Percentiles rank a stretch among this genome's conserved stretches.
phyloP scores from a whole-genome alignment of 2,797 vertebrate species.

The Antennarius maculatus region DNA sequence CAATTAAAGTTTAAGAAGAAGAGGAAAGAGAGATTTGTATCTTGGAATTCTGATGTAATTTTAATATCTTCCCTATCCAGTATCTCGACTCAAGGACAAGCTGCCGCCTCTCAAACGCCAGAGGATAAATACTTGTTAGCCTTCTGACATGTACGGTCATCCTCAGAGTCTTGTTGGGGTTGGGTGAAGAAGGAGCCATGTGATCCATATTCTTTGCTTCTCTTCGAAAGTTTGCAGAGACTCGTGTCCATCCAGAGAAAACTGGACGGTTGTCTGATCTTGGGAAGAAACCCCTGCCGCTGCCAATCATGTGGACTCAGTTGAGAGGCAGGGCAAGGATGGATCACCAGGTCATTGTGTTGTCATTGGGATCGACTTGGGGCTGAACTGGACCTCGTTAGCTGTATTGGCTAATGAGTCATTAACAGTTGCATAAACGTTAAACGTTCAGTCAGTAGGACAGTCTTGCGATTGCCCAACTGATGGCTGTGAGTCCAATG shows the following conservation, averaged over 20 bases:
- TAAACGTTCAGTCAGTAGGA: not conserved
- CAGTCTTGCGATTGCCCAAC: no score
- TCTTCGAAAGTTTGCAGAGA: not conserved
- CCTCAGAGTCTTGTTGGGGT: not conserved
- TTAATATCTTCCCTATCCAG: not conserved
- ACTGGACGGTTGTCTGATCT: constrained; percentile 5
- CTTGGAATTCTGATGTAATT: not conserved
- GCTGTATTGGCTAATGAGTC: not conserved
- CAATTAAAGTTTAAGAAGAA: not conserved
- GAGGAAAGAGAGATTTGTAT: no score
- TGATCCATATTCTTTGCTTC: no score
- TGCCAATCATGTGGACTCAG: not conserved
- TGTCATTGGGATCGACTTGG: not conserved
- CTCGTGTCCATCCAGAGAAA: not conserved
- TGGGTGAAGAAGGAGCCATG: not conserved
- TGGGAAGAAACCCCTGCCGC: not conserved
- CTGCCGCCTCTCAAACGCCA: not conserved
- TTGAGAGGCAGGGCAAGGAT: not conserved
- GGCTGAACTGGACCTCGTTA: not conserved
- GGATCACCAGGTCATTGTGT: not conserved
- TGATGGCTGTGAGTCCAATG: not conserved
- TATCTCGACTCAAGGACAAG: not conserved
- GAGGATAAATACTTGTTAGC: not conserved
- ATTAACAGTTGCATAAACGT: not conserved
- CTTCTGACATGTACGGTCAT: no score